Base-by-base conservation (phyloP, 2,888 invertebrate genomes). In the Lochmaea capreae region DNA sequence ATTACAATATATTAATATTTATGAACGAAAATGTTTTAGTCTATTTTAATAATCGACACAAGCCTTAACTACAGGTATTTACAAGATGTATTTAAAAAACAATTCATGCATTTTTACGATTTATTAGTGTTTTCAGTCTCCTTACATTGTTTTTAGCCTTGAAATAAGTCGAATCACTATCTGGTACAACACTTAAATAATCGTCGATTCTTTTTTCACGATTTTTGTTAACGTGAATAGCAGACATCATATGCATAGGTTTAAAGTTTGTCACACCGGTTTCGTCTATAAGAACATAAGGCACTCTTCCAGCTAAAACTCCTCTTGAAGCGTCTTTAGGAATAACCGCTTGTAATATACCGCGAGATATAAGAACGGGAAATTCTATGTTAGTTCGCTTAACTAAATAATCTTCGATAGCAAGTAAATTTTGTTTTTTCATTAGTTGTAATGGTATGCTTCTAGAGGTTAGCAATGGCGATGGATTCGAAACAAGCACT, bases 201-300 rank as follows among this genome's bases (percentile, higher is more conserved):
- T 85, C 84, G 42, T 83, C 84, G 72, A 83, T 82, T 9, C 83
- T 79, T 76, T 83, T 84, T 65, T 84, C 85, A 57, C 81, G 80
- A 74, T 82, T 83, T 81, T 83, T 82, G 16, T 82, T 83, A 58
- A 81, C 79, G 59, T 81, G 81, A 71, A 93, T 86, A 0, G 93
- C 93, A 39, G 92, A 91, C 84, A 93, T 92, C 72, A 93, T 93
- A 82, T 93, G 93, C 80, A 93, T 88, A 26, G 94, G 94, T 82
- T 93, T 93, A 82, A 94, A 94, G 82, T 92, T 92, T 72, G 91
- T 91, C 49, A 94, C 91, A 33, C 95, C 94, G 77, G 89, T 91
- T 85, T 95, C 94, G 81, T 94, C 94, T 4, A 95, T 89, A 10
- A 94, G 91, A 12, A 93, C 92, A 83, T 94, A 95, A 1, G 94